Base-by-base conservation (phyloP, 2,113 vertebrate genomes). In the Plestiodon gilberti region DNA sequence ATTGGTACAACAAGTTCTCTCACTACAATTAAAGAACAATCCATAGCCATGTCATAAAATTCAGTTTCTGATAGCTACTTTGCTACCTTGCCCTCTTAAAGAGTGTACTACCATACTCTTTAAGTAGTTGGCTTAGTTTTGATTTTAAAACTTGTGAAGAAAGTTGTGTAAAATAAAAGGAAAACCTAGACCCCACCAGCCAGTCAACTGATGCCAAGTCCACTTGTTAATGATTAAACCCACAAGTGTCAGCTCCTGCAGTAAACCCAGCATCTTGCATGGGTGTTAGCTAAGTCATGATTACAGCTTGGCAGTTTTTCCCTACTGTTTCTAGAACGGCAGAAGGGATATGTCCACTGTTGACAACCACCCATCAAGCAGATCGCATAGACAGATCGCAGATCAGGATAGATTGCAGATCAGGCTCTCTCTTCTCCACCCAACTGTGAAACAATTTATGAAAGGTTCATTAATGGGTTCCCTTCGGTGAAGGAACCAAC, bases 31-130 rank as follows among this genome's bases (percentile, higher is more conserved):
- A 28, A 3, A 20, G 83, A 78, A 65, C 87, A 65, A 71, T 40
- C 62, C 15, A 22, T 38, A 76, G 28, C 65, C 55, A 64, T 62
- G 23, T 35, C 55, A 78, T 62, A 61, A 52, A 81, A 55, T 78
- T 7, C 14, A 40, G 35, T 89, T 88, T 90, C 83, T 52, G 15
- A 43, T 20, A 81, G 85, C 22, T 30, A 84, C 20, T n/a, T 78
- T 81, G 67, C 81, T 92, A 83, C 78, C 85, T 83, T 70, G 64
- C 88, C 83, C 69, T 89, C 81, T 2, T 69, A 1, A 9, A 83
- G 89, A 90, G 89, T 14, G 87, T 90, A 90, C 85, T 87, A 93
- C 91, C 57, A 1, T 81, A 48, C 22, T 85, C 82, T 85, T 88
- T 43, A 74, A 87, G 90, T 89, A 90, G 52, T 55, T 77, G 35